phyloP scores from a whole-genome alignment of 2,797 vertebrate species.

The Gallinago nigripennis region DNA sequence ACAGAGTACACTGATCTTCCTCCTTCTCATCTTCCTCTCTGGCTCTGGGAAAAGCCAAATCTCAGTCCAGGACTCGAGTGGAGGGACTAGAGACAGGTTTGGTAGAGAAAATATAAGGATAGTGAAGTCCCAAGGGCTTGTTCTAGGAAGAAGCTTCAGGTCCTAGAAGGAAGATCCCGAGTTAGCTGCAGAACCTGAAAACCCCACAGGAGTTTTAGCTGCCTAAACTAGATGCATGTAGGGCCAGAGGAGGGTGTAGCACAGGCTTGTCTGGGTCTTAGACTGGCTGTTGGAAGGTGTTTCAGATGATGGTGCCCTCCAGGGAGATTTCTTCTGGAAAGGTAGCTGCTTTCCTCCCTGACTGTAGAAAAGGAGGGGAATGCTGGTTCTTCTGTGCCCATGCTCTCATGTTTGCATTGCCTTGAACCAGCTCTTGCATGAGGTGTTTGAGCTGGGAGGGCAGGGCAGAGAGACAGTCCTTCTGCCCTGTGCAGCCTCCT shows the following conservation, averaged over 20 bases:
- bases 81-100: not conserved
- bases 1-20: not conserved
- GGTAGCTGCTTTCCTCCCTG: not conserved
- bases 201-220: not conserved
- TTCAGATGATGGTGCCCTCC: not conserved
- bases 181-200: not conserved
- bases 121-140: not conserved
- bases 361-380: not conserved
- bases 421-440: not conserved
- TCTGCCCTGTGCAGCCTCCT: not conserved
- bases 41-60: not conserved
- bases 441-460: not conserved
- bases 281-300: not conserved
- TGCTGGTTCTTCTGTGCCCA: accelerated
- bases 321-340: not conserved
- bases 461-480: not conserved
- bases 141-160: not conserved
- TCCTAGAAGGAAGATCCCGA: not conserved
- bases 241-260: not conserved
- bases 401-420: not conserved
- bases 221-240: not conserved
- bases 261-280: not conserved
- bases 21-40: not conserved
- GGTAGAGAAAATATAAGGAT: not conserved
- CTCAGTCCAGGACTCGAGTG: not conserved